phyloP scores from a whole-genome alignment of 2,797 vertebrate species.

The Amblyraja radiata region DNA sequence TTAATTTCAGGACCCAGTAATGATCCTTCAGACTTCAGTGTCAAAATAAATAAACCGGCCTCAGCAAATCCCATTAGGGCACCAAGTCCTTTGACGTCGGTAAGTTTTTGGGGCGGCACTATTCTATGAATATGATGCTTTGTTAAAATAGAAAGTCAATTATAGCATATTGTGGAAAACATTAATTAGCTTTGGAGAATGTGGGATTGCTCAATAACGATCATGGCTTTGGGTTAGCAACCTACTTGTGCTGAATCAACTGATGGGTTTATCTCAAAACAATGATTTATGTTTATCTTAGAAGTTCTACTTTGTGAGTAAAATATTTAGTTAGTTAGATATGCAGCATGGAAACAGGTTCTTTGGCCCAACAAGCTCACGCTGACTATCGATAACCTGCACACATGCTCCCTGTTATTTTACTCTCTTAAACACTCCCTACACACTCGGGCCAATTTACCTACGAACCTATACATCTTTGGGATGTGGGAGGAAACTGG shows the following conservation, averaged over 20 bases:
- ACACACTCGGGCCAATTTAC: too few relatives aligned
- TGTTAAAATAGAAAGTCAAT: conserved; percentile 4
- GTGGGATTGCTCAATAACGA: neutral
- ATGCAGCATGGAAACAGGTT: too few relatives aligned
- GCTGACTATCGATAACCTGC: too few relatives aligned
- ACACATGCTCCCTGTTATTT: too few relatives aligned
- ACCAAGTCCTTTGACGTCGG: neutral
- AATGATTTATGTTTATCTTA: neutral
- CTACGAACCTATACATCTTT: too few relatives aligned
- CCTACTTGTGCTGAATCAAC: neutral
- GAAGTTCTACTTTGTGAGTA: neutral
- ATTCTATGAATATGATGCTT: neutral
- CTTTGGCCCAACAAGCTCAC: neutral
- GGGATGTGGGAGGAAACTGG: too few relatives aligned
- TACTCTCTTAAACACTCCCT: too few relatives aligned
- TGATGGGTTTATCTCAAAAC: neutral
- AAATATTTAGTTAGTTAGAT: neutral
- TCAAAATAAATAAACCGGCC: neutral
- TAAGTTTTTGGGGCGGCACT: neutral
- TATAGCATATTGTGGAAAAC: neutral
- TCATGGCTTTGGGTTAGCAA: neutral
- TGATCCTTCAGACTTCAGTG: conserved; percentile 15
- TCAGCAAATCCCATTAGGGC: too few relatives aligned
- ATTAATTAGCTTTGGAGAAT: neutral
- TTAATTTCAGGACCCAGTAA: neutral